phyloP scores from a whole-genome alignment of 2,113 vertebrate species.

The Thunnus thynnus region DNA sequence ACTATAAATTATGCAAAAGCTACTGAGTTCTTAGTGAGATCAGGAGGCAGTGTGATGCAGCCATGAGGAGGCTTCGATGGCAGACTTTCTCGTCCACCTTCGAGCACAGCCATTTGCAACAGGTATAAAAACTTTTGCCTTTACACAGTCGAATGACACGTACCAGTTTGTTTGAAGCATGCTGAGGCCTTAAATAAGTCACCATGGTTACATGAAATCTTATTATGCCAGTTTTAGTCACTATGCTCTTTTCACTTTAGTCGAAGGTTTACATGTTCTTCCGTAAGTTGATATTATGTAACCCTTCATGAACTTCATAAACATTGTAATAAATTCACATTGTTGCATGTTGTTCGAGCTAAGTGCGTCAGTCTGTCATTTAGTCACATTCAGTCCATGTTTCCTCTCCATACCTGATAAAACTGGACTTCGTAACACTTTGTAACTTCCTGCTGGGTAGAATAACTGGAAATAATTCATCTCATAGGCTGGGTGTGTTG shows the following conservation, averaged over 20 bases:
- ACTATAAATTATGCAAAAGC: neutral
- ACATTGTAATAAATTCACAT: constrained; percentile 2
- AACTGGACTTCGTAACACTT: neutral
- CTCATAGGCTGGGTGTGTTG: neutral
- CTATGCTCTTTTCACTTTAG: neutral
- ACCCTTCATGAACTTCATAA: neutral
- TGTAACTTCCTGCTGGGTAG: neutral
- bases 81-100: too few relatives aligned
- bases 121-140: too few relatives aligned
- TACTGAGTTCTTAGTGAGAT: neutral
- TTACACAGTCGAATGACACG: too few relatives aligned
- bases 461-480: neutral
- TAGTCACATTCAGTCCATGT: neutral
- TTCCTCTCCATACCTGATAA: neutral
- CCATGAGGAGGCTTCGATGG: too few relatives aligned
- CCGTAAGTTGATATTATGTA: neutral
- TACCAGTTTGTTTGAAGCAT: too few relatives aligned
- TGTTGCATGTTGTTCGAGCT: neutral
- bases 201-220: neutral
- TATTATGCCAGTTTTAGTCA: neutral
- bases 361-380: too few relatives aligned
- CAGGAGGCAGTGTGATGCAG: neutral
- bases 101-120: too few relatives aligned
- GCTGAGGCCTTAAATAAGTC: too few relatives aligned
- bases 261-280: too few relatives aligned